Conservation (phyloP, 2,797 vertebrate species). For the Muraenolepis orangiensis region DNA sequence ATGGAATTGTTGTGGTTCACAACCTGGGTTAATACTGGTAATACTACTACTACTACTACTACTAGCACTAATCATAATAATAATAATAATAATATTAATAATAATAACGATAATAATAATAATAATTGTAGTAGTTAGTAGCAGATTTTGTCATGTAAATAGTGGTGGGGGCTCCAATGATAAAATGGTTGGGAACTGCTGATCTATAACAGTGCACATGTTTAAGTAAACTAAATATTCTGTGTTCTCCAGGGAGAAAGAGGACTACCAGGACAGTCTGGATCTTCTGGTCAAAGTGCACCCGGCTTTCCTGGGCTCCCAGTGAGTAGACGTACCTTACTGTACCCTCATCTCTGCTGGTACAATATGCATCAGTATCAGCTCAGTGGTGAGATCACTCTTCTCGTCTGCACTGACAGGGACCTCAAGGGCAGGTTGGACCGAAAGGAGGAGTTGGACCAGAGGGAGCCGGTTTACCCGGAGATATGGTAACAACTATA, state of each 20-base stretch:
- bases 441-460: slow-evolving; percentile 74
- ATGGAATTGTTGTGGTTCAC: too few species aligned
- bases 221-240: not conserved
- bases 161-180: too few species aligned
- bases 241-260: slow-evolving; percentile 70
- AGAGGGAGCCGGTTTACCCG: slow-evolving; percentile 78
- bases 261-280: slow-evolving; percentile 69
- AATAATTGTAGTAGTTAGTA: too few species aligned
- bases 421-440: slow-evolving; percentile 75
- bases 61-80: too few species aligned
- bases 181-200: too few species aligned
- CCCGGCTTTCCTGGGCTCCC: slow-evolving; percentile 57
- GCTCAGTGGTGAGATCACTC: not conserved
- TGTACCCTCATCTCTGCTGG: not conserved
- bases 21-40: too few species aligned
- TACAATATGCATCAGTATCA: not conserved
- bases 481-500: slow-evolving; percentile 75
- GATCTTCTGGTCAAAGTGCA: slow-evolving; percentile 75
- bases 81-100: too few species aligned
- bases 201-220: not conserved
- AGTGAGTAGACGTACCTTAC: not conserved
- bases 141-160: too few species aligned
- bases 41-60: too few species aligned
- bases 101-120: too few species aligned
- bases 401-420: slow-evolving; percentile 59